phyloP scores from a whole-genome alignment of 2,797 vertebrate species.

The Phalloptychus januarius region DNA sequence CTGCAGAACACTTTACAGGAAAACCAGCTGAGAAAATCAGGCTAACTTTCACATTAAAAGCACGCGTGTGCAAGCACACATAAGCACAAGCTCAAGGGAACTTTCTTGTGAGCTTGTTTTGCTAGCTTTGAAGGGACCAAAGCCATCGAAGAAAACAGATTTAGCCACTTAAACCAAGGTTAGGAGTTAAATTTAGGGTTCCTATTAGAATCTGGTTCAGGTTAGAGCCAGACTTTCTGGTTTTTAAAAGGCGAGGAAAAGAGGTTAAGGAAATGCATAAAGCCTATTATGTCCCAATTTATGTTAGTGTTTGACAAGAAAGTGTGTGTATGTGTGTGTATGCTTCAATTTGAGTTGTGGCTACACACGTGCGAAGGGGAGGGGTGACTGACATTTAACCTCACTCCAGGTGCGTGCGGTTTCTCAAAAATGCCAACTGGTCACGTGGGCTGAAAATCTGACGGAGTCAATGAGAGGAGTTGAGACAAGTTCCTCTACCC shows the following conservation, averaged over 20 bases:
- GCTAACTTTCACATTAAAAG: constrained; percentile 33
- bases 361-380: constrained; percentile 26
- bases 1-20: constrained; percentile 52
- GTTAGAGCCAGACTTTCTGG: not conserved
- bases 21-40: constrained; percentile 66
- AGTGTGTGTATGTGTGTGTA: constrained; percentile 22
- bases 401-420: constrained; percentile 90
- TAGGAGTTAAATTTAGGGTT: not conserved
- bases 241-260: not conserved
- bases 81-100: constrained; percentile 19
- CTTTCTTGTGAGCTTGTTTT: constrained; percentile 13
- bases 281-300: not conserved
- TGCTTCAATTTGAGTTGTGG: constrained; percentile 39
- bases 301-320: not conserved
- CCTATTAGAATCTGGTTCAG: not conserved
- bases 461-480: constrained; percentile 76
- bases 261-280: not conserved
- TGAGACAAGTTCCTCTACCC: constrained; percentile 58
- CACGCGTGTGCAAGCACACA: constrained; percentile 17
- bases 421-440: constrained; percentile 88
- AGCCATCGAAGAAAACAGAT: not conserved
- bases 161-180: not conserved
- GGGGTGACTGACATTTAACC: constrained; percentile 86
- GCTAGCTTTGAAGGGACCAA: not conserved
- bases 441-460: constrained; percentile 83